Base-by-base conservation (phyloP, 2,888 invertebrate species). In the Leptopilina syphax region DNA sequence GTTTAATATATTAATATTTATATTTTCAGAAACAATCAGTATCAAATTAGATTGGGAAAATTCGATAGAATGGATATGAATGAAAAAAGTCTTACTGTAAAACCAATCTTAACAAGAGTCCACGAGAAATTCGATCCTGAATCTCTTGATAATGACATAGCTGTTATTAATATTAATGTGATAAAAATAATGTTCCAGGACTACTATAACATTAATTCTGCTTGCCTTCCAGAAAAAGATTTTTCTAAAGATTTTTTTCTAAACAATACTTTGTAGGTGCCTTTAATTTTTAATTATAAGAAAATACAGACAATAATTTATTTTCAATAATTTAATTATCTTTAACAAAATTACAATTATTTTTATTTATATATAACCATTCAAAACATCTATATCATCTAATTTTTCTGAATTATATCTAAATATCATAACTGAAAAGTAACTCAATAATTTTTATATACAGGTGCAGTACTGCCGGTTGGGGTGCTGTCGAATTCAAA, bases 101-200 rank as follows among this genome's bases (percentile, higher is more conserved):
- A 90, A 6, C 92, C 96, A 0, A 88, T 92, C 5, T 93, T 92
- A 85, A 94, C 96, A 63, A 94, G 94, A 83, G 92, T 94, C 7
- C 95, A 95, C 86, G 94, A 96, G 0, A 93, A 94, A 24, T 98
- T 94, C 90, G 95, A 96, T 88, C 91, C 95, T 0, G 93, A 93
- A 79, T 97, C 96, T 83, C 93, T 98, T 66, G 95, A 95, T 84
- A 97, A 96, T 89, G 97, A 98, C 89, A 93, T 98, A 57, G 97
- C 97, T 1, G 93, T 98, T 0, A 90, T 98, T 44, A 93, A 95
- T 80, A 91, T 98, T n/a, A 92, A 94, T 4, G 80, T 76, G 4
- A 70, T 18, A 18, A 18, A 81, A 7, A 92, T 94, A 5, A 91
- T 92, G 27, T 84, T 92, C 9, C 76, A 89, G 0, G 83, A 84